Percentiles rank a stretch among this genome's conserved stretches.
These are phyloP conservation scores for Pangasius larnaudii DNA, from an alignment of 2,797 vertebrate species.

Conservation along the genomic window DNA sequence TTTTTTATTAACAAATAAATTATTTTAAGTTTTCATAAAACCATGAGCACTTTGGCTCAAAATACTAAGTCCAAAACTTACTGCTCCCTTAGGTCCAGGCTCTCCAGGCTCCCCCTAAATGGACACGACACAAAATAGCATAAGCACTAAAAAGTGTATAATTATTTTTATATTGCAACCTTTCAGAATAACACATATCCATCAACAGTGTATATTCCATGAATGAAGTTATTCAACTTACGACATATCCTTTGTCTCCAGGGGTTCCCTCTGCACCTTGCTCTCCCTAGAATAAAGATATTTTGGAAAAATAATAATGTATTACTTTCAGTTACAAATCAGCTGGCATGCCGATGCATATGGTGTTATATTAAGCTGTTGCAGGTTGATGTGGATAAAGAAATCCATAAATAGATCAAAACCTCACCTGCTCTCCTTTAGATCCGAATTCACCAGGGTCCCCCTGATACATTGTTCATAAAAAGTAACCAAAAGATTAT, in stretches of 20 bases:
- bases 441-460: slow-evolving; percentile 86
- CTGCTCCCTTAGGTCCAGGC: slow-evolving; percentile 89
- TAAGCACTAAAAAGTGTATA: neutral
- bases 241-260: slow-evolving; percentile 89
- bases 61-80: slow-evolving; percentile 73
- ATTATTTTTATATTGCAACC: neutral
- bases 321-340: neutral
- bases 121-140: slow-evolving; percentile 42
- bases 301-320: neutral
- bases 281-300: slow-evolving; percentile 77
- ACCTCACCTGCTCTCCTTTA: slow-evolving; percentile 90
- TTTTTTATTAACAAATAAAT: neutral
- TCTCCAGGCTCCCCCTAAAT: slow-evolving; percentile 88
- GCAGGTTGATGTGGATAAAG: neutral
- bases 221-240: slow-evolving; percentile 71
- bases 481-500: neutral
- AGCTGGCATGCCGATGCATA: neutral
- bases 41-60: neutral
- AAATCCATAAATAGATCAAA: slow-evolving; percentile 20
- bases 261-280: slow-evolving; percentile 91
- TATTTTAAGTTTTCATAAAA: neutral
- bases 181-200: neutral
- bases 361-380: neutral
- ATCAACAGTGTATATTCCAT: neutral
- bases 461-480: slow-evolving; percentile 74